phyloP scores from a whole-genome alignment of 2,113 vertebrate species.

The Haliaeetus leucogaster region DNA sequence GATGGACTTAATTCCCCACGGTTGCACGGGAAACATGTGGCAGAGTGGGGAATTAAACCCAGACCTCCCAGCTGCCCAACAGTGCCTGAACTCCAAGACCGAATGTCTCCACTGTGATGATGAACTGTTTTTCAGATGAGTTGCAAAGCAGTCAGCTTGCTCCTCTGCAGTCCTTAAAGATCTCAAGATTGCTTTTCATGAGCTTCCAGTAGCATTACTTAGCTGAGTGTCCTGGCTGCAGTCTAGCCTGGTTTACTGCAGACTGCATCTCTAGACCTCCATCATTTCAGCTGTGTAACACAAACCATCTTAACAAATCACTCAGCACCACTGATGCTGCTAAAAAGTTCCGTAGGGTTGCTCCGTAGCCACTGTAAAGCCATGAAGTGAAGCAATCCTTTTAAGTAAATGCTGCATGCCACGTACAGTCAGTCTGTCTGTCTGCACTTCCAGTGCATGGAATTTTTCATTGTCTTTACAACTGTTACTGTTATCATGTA shows the following conservation, averaged over 20 bases:
- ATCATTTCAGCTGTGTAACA: background rate
- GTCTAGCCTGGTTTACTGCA: background rate
- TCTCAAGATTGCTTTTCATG: background rate
- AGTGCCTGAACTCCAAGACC: background rate
- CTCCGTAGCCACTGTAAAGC: background rate
- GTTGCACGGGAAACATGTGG: background rate
- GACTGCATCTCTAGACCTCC: background rate
- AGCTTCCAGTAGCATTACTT: background rate
- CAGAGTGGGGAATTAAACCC: background rate
- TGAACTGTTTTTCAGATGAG: background rate
- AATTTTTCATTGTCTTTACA: background rate
- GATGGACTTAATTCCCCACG: background rate
- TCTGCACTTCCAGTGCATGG: background rate
- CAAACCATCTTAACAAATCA: background rate
- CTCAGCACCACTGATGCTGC: background rate
- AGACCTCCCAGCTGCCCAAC: background rate
- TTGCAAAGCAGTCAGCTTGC: background rate
- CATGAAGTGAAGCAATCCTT: background rate
- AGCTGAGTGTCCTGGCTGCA: background rate
- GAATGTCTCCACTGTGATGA: background rate
- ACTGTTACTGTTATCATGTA: background rate
- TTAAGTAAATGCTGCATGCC: background rate
- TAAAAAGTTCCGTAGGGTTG: background rate
- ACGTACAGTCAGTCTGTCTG: background rate
- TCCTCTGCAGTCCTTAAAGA: slow-evolving; percentile 10